A percentile compares a stretch with the other conserved stretches of the same genome.
Conservation (phyloP, 2,113 vertebrate genomes). For the Eleginops maclovinus region DNA sequence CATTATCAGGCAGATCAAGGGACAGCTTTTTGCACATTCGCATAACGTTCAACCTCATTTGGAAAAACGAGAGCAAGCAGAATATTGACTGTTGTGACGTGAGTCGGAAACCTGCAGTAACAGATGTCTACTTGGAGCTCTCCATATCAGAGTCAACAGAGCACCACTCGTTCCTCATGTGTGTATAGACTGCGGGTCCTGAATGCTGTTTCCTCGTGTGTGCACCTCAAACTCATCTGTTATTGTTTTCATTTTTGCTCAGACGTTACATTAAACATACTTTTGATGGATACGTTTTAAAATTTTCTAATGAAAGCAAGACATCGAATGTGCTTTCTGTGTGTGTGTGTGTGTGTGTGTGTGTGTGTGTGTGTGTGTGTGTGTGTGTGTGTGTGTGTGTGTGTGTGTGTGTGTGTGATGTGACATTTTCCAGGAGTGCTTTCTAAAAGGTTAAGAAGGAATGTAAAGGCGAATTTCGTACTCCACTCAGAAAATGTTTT, state of each 20-base stretch:
- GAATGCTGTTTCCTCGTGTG: no score
- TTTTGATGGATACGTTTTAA: neutral
- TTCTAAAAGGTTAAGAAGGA: slow-evolving; percentile 61
- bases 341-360: neutral
- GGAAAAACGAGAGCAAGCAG: neutral
- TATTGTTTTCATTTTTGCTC: neutral
- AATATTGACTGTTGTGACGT: neutral
- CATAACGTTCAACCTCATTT: neutral
- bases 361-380: neutral
- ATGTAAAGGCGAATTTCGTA: slow-evolving; percentile 68
- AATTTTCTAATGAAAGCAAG: neutral
- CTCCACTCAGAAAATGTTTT: slow-evolving; percentile 64
- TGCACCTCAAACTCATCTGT: neutral
- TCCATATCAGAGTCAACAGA: neutral
- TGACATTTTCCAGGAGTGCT: slow-evolving; percentile 70
- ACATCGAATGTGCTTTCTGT: neutral
- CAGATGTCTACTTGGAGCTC: neutral
- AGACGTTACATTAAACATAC: neutral
- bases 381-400: neutral
- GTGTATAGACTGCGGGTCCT: no score
- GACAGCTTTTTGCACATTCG: neutral
- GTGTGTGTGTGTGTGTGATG: slow-evolving; percentile 8
- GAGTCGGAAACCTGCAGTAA: neutral
- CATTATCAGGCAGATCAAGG: neutral
- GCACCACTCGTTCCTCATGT: no score